Percentiles rank a stretch among this genome's conserved stretches.
Conservation (phyloP, 2,113 vertebrate genomes). For the Panthera tigris region DNA sequence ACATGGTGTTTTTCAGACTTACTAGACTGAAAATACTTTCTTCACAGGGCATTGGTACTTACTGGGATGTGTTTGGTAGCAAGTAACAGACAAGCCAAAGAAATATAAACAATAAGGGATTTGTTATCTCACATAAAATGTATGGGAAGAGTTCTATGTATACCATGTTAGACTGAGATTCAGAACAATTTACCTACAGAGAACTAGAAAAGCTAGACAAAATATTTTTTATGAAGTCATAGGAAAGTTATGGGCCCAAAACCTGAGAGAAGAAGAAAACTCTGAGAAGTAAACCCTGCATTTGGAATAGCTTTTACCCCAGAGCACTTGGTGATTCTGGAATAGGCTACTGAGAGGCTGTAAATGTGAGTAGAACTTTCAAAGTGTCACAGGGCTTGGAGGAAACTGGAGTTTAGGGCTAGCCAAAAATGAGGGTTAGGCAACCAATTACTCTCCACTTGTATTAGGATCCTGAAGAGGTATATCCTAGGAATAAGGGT, state of each 20-base stretch:
- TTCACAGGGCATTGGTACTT: not conserved
- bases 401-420: not conserved
- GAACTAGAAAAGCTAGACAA: not conserved
- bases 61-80: not conserved
- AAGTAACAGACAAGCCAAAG: not conserved
- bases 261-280: not conserved
- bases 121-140: not conserved
- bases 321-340: not conserved
- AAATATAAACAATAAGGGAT: not conserved
- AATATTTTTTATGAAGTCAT: not conserved
- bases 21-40: not conserved
- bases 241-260: not conserved
- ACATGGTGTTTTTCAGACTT: not conserved
- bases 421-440: not conserved
- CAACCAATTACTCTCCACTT: not conserved
- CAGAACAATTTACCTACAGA: not conserved
- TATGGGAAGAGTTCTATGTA: not conserved
- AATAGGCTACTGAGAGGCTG: not conserved
- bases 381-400: not conserved
- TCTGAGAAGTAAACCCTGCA: not conserved
- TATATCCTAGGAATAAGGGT: not conserved
- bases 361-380: not conserved
- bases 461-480: not conserved
- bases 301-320: not conserved
- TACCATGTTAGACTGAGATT: not conserved